Conservation (phyloP, 2,113 vertebrate genomes). For the Xenopus laevis region DNA sequence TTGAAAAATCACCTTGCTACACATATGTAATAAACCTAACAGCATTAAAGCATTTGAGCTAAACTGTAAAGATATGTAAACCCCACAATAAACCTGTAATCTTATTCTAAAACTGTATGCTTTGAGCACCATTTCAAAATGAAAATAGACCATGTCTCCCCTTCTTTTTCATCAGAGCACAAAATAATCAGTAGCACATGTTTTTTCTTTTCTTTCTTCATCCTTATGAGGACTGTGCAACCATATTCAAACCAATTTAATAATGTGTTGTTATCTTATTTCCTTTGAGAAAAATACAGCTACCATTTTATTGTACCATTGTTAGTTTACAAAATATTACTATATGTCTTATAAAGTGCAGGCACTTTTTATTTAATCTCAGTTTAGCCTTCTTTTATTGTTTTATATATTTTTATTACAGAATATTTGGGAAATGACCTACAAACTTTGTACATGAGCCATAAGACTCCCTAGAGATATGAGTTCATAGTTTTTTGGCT, state of each 20-base stretch:
- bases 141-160: conserved; percentile 66
- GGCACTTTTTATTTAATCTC: conserved; percentile 42
- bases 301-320: conserved; percentile 56
- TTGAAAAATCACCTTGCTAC: no score
- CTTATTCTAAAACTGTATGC: conserved; percentile 57
- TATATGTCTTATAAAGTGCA: conserved; percentile 50
- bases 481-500: no score
- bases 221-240: conserved; percentile 47
- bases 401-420: no score
- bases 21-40: conserved; percentile 10
- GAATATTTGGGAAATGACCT: no score
- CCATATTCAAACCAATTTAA: conserved; percentile 61
- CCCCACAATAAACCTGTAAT: conserved; percentile 56
- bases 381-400: not conserved
- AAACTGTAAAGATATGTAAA: conserved; percentile 39
- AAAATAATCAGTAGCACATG: conserved; percentile 68
- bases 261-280: conserved; percentile 63
- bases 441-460: no score
- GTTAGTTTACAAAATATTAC: conserved; percentile 46
- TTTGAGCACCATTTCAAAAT: conserved; percentile 63
- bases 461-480: no score
- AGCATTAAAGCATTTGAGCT: conserved; percentile 24
- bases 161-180: conserved; percentile 50
- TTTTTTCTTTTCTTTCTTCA: conserved; percentile 49
- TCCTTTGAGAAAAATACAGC: conserved; percentile 65